Base-by-base conservation (phyloP, 1,140 invertebrate genomes). In the Harpegnathos saltator region DNA sequence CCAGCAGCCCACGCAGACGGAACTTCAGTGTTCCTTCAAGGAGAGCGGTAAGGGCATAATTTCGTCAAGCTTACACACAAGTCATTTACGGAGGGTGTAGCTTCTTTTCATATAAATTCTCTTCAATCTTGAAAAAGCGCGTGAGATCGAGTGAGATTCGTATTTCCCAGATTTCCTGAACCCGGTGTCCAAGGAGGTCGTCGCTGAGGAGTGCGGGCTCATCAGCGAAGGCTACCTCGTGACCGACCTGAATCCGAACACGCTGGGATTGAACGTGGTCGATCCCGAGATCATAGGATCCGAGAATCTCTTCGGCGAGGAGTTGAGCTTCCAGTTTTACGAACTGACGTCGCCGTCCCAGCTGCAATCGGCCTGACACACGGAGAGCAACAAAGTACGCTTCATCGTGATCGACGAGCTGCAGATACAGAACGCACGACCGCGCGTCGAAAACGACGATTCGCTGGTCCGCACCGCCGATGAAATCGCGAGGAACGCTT, bases 121-220 rank as follows among this genome's bases (percentile, higher is more conserved):
- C 5, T 69, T 61, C n/a, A 12, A 58, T 38, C 7, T 48, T 59
- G 65, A 26, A 19, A 9, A 44, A 0, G 38, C 38, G 12, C 12
- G 1, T 5, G 29, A 19, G 24, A 15, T 24, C 1, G 61, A 68
- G 44, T 17, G n/a, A 48, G 74, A 59, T 33, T 22, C 44, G 22
- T 33, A 26, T 22, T 63, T 92, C 91, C 29, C 89, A 96, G 95
- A 95, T 88, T 96, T 96, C 83, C 90, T 96, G 38, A 95, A 95
- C 88, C 95, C 95, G 68, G 94, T 96, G 12, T 94, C 95, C 1
- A 95, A 95, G 88, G 94, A 96, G 85, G 93, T 95, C 38, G 93
- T 95, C 0, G 95, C 95, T 1, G 94, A 95, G 84, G 95, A 96
- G 88, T 96, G 95, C 78, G 95, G 95, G 12, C 89, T 95, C 0